These are phyloP conservation scores for Merluccius polli DNA, from an alignment of 2,797 vertebrate species.

Conservation along the genomic window DNA sequence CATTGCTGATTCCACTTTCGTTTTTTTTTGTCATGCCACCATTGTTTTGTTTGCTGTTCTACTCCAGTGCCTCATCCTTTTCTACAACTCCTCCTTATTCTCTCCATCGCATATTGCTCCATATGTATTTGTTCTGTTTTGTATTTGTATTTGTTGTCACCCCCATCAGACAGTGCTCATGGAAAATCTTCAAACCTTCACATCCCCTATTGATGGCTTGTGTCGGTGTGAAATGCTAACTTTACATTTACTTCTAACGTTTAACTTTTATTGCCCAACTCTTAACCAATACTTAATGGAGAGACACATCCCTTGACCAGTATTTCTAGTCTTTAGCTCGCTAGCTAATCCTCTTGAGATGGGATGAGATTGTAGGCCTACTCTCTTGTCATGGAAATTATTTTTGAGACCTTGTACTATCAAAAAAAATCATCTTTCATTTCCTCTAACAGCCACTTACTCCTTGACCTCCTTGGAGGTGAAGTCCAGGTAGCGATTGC, in stretches of 20 bases:
- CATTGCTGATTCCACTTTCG: background rate
- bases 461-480: slow-evolving; percentile 96
- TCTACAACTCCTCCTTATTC: background rate
- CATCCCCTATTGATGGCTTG: too few species aligned
- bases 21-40: background rate
- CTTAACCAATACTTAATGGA: too few species aligned
- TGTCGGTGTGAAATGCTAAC: too few species aligned
- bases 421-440: background rate
- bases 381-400: background rate
- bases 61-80: background rate
- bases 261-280: too few species aligned
- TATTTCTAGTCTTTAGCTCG: background rate
- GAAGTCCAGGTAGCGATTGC: slow-evolving; percentile 95
- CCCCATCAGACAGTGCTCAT: background rate
- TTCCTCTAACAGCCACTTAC: slow-evolving; percentile 77
- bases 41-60: background rate
- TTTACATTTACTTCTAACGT: too few species aligned
- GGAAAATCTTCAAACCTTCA: too few species aligned
- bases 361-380: background rate
- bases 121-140: background rate
- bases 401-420: background rate
- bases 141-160: background rate
- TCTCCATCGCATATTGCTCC: background rate
- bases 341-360: background rate
- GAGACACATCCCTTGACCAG: too few species aligned